Conservation (phyloP, 2,888 invertebrate species). For the Icerya purchasi region DNA sequence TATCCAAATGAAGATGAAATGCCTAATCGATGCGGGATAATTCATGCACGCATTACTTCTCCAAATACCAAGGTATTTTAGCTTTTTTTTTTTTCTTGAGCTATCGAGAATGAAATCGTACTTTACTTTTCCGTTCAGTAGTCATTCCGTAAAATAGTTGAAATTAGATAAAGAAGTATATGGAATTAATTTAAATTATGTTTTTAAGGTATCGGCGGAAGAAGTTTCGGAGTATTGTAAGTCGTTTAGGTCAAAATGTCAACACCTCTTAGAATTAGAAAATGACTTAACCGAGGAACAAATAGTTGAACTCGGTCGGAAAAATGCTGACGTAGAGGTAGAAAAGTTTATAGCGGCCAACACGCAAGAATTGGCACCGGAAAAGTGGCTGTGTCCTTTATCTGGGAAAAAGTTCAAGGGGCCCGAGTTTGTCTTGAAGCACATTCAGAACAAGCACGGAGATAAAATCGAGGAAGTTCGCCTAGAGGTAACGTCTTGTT, state of each 20-base stretch:
- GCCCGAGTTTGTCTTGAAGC: constrained; percentile 94
- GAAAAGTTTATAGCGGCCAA: constrained; percentile 91
- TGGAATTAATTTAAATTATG: too few relatives aligned
- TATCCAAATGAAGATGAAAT: constrained; percentile 99
- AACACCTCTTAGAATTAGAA: constrained; percentile 62
- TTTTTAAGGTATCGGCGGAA: constrained; percentile 21
- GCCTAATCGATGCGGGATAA: constrained; percentile 96
- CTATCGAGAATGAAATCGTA: too few relatives aligned
- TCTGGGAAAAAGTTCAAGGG: constrained; percentile 98
- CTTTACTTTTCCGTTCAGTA: too few relatives aligned
- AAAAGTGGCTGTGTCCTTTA: constrained; percentile 95
- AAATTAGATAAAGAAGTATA: too few relatives aligned
- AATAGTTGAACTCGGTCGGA: constrained; percentile 60
- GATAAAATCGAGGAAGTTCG: constrained; percentile 95
- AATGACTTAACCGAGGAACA: constrained; percentile 48
- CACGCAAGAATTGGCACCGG: constrained; percentile 88
- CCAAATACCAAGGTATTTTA: constrained; percentile 69
- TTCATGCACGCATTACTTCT: constrained; percentile 82
- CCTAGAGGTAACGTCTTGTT: constrained; percentile 78
- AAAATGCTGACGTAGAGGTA: constrained; percentile 52
- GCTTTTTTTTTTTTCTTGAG: too few relatives aligned
- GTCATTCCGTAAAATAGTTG: too few relatives aligned
- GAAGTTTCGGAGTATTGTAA: constrained; percentile 54
- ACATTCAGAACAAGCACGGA: constrained; percentile 89
- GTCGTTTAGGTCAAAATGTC: constrained; percentile 76